Evolutionary conservation across 2,797 vertebrate genomes (phyloP).

Genomic region (Muscicapa striata): DNA sequence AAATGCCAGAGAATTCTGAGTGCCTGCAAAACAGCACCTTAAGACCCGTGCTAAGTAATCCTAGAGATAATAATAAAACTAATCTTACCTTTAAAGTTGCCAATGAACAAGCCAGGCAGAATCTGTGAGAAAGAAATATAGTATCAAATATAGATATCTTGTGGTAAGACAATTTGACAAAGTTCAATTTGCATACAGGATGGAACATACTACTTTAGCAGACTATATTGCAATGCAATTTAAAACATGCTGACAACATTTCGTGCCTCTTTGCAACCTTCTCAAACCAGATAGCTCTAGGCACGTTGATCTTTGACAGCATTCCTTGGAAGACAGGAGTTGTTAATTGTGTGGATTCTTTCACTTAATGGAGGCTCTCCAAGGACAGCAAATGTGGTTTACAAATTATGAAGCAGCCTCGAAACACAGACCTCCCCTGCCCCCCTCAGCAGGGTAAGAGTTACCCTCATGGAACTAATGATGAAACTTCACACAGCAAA

Average conservation of each 20-base stretch:
- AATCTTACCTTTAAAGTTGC: constrained; percentile 92
- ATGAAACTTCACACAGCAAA: constrained; percentile 8
- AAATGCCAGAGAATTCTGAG: not conserved
- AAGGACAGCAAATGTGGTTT: not conserved
- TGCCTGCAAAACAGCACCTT: not conserved
- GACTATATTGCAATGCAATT: constrained; percentile 1
- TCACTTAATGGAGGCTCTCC: not conserved
- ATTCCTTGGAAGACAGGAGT: not conserved
- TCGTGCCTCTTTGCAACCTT: not conserved
- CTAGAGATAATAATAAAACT: constrained; percentile 3
- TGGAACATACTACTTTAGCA: constrained; percentile 63
- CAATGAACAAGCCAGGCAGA: constrained; percentile 92
- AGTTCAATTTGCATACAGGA: constrained; percentile 61
- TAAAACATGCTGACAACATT: not conserved
- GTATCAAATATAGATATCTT: constrained; percentile 67
- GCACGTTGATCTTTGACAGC: rapidly evolving
- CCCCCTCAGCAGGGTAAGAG: not conserved
- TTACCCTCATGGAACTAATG: constrained; percentile 9
- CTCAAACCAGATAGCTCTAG: not conserved
- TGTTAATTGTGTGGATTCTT: not conserved
- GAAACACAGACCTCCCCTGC: not conserved
- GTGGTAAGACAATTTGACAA: constrained; percentile 46
- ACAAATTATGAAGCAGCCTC: not conserved
- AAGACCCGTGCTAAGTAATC: not conserved
- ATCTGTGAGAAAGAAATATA: constrained; percentile 82